Base-by-base conservation (phyloP, 2,888 invertebrate species). In the Liodrosophila aerea region DNA sequence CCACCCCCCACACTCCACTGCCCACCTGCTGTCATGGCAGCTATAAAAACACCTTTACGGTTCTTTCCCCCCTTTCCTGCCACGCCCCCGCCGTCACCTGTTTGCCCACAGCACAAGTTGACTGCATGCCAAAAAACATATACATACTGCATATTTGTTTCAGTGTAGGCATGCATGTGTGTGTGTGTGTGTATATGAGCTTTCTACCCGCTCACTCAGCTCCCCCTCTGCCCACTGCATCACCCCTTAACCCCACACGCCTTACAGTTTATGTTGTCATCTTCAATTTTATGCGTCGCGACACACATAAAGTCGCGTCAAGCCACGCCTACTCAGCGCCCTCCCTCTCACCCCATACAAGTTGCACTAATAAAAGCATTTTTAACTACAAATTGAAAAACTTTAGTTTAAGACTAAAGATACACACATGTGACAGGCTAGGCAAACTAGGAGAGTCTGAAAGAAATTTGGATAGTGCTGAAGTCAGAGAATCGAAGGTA, bases 31-130 rank as follows among this genome's bases (percentile, higher is more conserved):
- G 62, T 53, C 72, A 44, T 60, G 62, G 73, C 67, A 63, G 64
- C 76, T 63, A 85, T 85, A 85, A 77, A 77, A 77, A 85, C 77
- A 85, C 77, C 73, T 77, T 77, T 84, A 85, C 82, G 70, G 77
- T 66, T 53, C 29, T 16, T 11, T 8, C 18, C 31, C 13, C 22
- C 5, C 16, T 9, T 7, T 16, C 33, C 11, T 4, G 9, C 37
- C 18, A 1, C 3, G 5, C 5, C 18, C 15, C 29, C 7, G 8
- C 12, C 18, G 29, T 30, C 57, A 58, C 57, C 57, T 54, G 54
- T 51, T 57, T 59, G 56, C n/a, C n/a, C n/a, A 29, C 54, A 60
- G 43, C 82, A 60, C 61, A 83, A 82, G 82, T 85, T 84, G 85
- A 77, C 78, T 84, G 82, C 71, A 62, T 77, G 78, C 75, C 78